Conservation (phyloP, 2,888 invertebrate genomes). For the Polydrusus cervinus region DNA sequence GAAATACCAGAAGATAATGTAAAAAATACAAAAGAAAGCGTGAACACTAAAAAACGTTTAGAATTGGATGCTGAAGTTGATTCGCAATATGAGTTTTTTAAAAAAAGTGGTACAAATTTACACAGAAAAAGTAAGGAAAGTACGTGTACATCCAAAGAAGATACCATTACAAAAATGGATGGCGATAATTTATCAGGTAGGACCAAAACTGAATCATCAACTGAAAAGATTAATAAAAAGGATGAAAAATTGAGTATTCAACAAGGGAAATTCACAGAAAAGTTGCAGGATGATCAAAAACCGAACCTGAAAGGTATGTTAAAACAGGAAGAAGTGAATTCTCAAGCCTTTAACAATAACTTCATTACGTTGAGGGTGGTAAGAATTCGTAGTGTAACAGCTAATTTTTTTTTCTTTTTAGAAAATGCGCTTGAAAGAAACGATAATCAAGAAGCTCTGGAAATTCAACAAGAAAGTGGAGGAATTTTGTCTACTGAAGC, state of each 20-base stretch:
- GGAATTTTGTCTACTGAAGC: neutral
- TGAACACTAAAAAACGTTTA: neutral
- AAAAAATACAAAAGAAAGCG: neutral
- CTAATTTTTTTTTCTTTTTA: too few species aligned
- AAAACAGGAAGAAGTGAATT: neutral
- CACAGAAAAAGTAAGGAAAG: slow-evolving; percentile 39
- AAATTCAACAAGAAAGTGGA: neutral
- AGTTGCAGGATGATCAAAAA: neutral
- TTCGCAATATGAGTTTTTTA: slow-evolving; percentile 52
- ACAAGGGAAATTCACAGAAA: neutral
- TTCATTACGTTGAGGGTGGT: too few species aligned
- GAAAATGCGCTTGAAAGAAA: neutral
- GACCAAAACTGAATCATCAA: neutral
- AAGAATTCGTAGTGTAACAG: too few species aligned
- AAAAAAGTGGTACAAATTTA: slow-evolving; percentile 50
- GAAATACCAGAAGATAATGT: neutral
- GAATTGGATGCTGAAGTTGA: slow-evolving; percentile 14
- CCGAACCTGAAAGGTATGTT: neutral
- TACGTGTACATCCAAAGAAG: neutral
- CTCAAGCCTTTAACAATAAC: too few species aligned
- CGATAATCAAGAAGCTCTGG: neutral
- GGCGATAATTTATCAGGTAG: neutral
- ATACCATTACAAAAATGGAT: neutral
- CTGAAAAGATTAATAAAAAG: neutral
- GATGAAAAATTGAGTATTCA: neutral